Base-by-base conservation (phyloP, 1,140 invertebrate species). In the Patella vulgata region DNA sequence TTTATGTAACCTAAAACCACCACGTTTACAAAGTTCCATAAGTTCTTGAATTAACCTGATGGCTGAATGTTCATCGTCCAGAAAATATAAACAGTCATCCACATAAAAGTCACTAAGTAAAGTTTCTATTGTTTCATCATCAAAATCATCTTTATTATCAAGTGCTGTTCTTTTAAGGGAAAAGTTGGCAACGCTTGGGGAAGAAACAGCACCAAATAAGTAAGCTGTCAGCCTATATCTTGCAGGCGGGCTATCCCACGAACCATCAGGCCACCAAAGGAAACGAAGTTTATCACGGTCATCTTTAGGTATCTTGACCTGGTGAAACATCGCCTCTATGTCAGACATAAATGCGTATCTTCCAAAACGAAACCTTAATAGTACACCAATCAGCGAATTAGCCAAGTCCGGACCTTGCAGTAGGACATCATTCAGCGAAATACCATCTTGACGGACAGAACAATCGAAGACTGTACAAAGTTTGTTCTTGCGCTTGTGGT, bases 271-370 rank as follows among this genome's bases (percentile, higher is more conserved):
- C 62, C 62, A 70, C 67, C 66, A 72, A 17, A 74, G 58, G 46
- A 74, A 74, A 30, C 63, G 31, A 1, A 74, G 42, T 42, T 44
- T 71, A 28, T 74, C 51, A 40, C 60, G 28, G 27, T 68, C 9
- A 39, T 36, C 33, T n/a, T 44, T 17, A 9, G 21, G 19, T 0
- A 68, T 66, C 12, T 51, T 52, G 27, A 77, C 51, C 36, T 74
- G 72, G 31, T 76, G 60, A 27, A 75, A 79, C 77, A 80, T 80
- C 0, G 25, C 19, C 36, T 70, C 63, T 2, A 80, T 70, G 55
- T 80, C 74, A 2, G 61, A 70, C 9, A 54, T 58, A 11, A 82
- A 39, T 4, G 73, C 74, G 6, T 77, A 57, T 11, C 11, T 44
- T 11, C 59, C 48, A 19, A 66, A 6, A 0, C 78, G 59, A 53